phyloP scores from a whole-genome alignment of 2,888 invertebrate species.

The Xestia xanthographa region DNA sequence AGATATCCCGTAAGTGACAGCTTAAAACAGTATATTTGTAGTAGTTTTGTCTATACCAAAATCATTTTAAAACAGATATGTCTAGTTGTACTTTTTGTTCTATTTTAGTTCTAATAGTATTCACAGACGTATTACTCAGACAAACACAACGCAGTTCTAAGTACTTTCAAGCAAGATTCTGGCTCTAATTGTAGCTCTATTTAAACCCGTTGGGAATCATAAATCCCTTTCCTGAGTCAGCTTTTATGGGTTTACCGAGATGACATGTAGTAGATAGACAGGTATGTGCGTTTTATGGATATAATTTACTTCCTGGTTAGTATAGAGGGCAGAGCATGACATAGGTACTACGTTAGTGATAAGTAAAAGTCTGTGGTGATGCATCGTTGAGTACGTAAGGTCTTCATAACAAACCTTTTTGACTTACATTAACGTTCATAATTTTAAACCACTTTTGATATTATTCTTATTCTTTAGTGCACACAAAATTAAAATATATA shows the following conservation, averaged over 20 bases:
- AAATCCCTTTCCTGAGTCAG: conserved; percentile 32
- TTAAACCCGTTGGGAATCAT: conserved; percentile 30
- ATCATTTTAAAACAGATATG: background rate
- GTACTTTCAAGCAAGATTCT: conserved; percentile 15
- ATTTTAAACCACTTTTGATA: too few species aligned
- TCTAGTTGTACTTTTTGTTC: background rate
- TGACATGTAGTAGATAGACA: conserved; percentile 23
- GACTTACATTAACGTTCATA: too few species aligned
- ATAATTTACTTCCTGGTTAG: conserved; percentile 32
- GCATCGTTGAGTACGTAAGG: too few species aligned
- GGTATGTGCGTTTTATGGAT: conserved; percentile 32
- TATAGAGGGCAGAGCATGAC: background rate
- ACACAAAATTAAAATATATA: too few species aligned
- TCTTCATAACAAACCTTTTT: too few species aligned
- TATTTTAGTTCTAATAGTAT: background rate
- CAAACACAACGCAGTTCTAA: conserved; percentile 6
- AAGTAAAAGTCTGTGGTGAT: background rate
- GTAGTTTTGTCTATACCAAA: background rate
- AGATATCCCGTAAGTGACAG: too few species aligned
- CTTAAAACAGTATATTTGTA: too few species aligned
- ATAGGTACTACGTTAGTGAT: background rate
- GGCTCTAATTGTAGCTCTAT: conserved; percentile 39
- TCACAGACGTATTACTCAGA: background rate
- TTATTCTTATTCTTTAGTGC: too few species aligned
- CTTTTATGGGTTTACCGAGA: conserved; percentile 41